Evolutionary conservation across 2,888 invertebrate genomes (phyloP).

Genomic region (Cryptocheilus praepositus): DNA sequence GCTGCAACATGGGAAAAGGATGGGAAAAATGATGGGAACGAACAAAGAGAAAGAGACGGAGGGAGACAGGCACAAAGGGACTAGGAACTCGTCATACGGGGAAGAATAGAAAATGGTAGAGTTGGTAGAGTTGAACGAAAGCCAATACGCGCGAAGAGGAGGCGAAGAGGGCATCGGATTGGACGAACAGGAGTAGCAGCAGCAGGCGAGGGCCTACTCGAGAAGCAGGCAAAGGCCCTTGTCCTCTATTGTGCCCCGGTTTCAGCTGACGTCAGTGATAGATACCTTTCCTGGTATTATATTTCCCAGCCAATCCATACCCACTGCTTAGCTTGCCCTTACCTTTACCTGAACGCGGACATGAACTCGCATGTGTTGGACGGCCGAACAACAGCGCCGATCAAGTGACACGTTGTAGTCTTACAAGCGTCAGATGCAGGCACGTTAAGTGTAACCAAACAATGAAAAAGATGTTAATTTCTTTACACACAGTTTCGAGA

Average conservation of each 20-base stretch:
- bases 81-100: background rate
- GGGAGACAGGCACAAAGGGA: background rate
- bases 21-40: slow-evolving; percentile 1
- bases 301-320: slow-evolving; percentile 29
- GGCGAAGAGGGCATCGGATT: background rate
- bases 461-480: no score
- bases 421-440: no score
- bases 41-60: background rate
- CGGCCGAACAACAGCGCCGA: no score
- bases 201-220: slow-evolving; percentile 28
- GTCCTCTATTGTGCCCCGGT: slow-evolving; percentile 65
- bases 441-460: no score
- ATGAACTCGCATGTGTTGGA: background rate
- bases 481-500: no score
- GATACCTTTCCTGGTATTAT: slow-evolving; percentile 58
- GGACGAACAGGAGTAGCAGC: background rate
- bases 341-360: slow-evolving; percentile 1
- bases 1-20: background rate
- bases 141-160: background rate
- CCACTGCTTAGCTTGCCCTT: slow-evolving; percentile 4
- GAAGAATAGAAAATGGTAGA: slow-evolving; percentile 3
- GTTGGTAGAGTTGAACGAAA: background rate
- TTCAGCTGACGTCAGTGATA: slow-evolving; percentile 69
- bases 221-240: slow-evolving; percentile 60
- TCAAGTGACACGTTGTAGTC: background rate